Percentiles rank a stretch among this genome's conserved stretches.
Evolutionary conservation across 2,797 vertebrate genomes (phyloP).

Genomic region (Rhabdophis nuchalis): DNA sequence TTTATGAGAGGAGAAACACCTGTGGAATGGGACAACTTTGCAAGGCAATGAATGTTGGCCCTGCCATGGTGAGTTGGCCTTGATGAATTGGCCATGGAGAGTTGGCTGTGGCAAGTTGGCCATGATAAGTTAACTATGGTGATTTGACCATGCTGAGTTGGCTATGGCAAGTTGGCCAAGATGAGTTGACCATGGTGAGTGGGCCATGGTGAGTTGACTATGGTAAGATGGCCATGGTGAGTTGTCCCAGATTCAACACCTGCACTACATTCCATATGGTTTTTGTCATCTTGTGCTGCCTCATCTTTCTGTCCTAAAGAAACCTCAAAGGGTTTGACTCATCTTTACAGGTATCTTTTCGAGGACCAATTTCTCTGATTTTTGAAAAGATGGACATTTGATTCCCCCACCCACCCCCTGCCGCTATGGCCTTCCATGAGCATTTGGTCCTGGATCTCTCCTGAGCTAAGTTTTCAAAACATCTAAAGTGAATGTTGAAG

Average conservation of each 20-base stretch:
- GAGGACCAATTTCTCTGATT: background rate
- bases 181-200: no score
- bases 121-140: fast-evolving
- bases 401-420: fast-evolving
- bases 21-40: background rate
- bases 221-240: background rate
- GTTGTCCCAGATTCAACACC: background rate
- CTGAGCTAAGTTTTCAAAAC: background rate
- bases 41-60: no score
- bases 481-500: constrained; percentile 3
- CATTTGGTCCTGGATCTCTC: background rate
- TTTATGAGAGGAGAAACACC: background rate
- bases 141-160: no score
- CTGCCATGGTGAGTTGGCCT: background rate
- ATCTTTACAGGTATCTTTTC: background rate
- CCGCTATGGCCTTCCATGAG: background rate
- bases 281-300: background rate
- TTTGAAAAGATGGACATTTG: background rate
- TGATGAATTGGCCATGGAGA: fast-evolving
- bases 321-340: background rate
- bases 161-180: no score
- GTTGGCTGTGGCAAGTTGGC: fast-evolving
- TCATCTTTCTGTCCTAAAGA: background rate
- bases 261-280: background rate
- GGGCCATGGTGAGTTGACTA: no score